These are phyloP conservation scores for Schmidtea mediterranea DNA, from an alignment of 1,140 invertebrate species.

Conservation along the genomic window DNA sequence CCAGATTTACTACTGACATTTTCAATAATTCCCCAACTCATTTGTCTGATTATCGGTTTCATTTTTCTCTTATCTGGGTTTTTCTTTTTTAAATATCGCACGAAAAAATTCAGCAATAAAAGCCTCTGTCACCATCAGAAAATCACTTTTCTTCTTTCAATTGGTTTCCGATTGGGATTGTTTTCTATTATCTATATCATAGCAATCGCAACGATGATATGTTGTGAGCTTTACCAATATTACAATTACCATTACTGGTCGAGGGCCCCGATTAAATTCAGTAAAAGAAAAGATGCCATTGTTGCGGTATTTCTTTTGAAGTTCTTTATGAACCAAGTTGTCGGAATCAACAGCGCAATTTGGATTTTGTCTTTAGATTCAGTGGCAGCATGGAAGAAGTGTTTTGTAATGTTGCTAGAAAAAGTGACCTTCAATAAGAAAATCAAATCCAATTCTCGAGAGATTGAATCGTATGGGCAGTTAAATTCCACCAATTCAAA, in stretches of 20 bases:
- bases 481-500: too few species aligned
- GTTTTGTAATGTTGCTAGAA: conserved; percentile 17
- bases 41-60: conserved; percentile 27
- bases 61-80: conserved; percentile 32
- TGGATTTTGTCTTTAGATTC: conserved; percentile 47
- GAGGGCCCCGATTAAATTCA: too few species aligned
- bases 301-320: conserved; percentile 55
- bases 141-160: conserved; percentile 27
- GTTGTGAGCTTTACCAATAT: conserved; percentile 39
- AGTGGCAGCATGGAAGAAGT: conserved; percentile 62
- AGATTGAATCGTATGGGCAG: too few species aligned
- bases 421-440: too few species aligned
- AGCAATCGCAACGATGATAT: conserved; percentile 31
- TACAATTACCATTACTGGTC: conserved; percentile 14
- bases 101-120: conserved; percentile 26
- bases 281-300: too few species aligned
- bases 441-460: too few species aligned
- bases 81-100: conserved; percentile 20
- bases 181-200: conserved; percentile 32
- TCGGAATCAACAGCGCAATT: conserved; percentile 32
- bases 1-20: conserved; percentile 35
- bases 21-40: conserved; percentile 29
- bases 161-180: conserved; percentile 29
- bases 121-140: conserved; percentile 16
- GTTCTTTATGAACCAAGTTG: conserved; percentile 31